Evolutionary conservation across 2,797 vertebrate genomes (phyloP), one percentile per base, ranked within the genome.

Genomic region (Lithobates sylvaticus): DNA sequence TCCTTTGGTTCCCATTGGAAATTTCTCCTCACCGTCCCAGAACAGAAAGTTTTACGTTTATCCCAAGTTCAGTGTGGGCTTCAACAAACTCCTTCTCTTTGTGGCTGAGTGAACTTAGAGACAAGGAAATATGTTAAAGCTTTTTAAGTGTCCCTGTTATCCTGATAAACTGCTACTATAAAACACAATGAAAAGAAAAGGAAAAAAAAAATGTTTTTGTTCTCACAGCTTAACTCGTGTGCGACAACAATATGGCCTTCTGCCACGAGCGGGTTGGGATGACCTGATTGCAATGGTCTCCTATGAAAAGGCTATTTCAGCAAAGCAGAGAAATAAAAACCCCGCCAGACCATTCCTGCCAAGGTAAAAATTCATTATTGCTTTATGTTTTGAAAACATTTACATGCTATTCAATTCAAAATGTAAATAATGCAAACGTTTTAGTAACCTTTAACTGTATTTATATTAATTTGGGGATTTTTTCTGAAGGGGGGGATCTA

Each of bases 171-270:
- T 61, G 4, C 7, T 13, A 61, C 7, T 61, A 4, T 21, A 61
- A 61, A 23, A 23, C 54, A 61, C 54, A 61, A 39, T 39, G 39
- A 39, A 39, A 39, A 39, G 6, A 10, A 39, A 39, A 39, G 8
- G 8, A 6, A 39, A 61, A 23, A 18, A 58, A 61, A 61, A 61
- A 61, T 61, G 54, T 61, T 61, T 61, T 6, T 61, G 23, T 61
- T 65, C 68, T 65, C 0, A 16, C 73, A 88, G 88, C 29, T 82
- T 88, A 21, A 87, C 36, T 5, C 88, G 83, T 15, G 83, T 88
- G 16, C 69, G 88, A 36, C 73, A 85, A 58, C 85, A 88, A 44
- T 84, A 87, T 83, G 85, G 83, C 7, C 74, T 88, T 34, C 73
- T 88, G 39, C 65, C 85, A 0, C 75, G 69, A 36, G 61, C 69